These are phyloP conservation scores for Synanthedon formicaeformis DNA, from an alignment of 2,888 invertebrate species.

Conservation along the genomic window DNA sequence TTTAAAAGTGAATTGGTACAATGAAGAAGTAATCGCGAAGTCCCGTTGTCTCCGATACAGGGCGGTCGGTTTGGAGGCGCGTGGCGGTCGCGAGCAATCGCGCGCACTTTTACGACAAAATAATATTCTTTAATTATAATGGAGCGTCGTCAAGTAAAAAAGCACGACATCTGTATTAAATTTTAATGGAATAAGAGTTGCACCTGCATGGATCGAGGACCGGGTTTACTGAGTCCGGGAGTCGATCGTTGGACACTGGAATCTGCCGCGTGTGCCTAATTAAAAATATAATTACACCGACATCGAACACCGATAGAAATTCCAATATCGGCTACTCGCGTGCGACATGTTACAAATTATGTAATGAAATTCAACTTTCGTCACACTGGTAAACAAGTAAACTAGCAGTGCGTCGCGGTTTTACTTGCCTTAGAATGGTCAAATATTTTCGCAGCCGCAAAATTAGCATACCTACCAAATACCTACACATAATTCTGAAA, in stretches of 20 bases:
- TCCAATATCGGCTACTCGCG: constrained; percentile 2
- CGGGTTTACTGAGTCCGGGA: constrained; percentile 28
- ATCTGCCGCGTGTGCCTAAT: constrained; percentile 48
- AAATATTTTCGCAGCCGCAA: no score
- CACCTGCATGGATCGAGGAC: constrained; percentile 48
- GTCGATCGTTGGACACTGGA: constrained; percentile 37
- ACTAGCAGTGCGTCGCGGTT: neutral
- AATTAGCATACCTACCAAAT: no score
- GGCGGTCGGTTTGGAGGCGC: constrained; percentile 21
- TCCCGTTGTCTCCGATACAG: constrained; percentile 39
- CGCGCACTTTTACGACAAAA: constrained; percentile 57
- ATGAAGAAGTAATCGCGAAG: constrained; percentile 42
- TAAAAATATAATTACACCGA: constrained; percentile 43
- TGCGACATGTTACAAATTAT: constrained; percentile 6
- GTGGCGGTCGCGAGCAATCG: constrained; percentile 37
- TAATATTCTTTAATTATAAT: constrained; percentile 68
- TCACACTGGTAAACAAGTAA: constrained; percentile 2
- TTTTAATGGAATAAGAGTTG: constrained; percentile 59
- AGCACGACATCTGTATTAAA: constrained; percentile 67
- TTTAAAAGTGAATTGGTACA: constrained; percentile 5
- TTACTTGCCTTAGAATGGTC: no score
- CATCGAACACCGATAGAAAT: constrained; percentile 20
- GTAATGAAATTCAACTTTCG: constrained; percentile 3
- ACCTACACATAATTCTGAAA: no score
- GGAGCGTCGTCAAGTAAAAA: constrained; percentile 56